These are phyloP conservation scores for Mionectes olivaceus DNA, from an alignment of 2,797 vertebrate species.

Conservation along the genomic window DNA sequence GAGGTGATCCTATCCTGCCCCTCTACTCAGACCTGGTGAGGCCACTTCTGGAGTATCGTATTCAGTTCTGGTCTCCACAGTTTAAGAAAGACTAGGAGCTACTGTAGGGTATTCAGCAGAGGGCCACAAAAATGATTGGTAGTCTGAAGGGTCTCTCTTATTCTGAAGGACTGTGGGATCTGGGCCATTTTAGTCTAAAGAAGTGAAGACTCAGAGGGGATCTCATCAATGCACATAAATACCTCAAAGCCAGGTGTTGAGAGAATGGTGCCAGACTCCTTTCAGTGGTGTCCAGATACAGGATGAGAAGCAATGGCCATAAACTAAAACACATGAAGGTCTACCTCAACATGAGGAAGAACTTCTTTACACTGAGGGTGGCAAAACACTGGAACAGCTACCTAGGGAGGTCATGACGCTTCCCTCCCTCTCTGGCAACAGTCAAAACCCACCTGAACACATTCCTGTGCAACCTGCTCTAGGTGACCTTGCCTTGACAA, in stretches of 20 bases:
- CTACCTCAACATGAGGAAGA: neutral
- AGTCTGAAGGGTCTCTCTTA: neutral
- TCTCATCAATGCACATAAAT: neutral
- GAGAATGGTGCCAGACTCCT: neutral
- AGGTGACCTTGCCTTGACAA: neutral
- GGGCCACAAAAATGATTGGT: neutral
- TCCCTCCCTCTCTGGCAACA: neutral
- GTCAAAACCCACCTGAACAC: neutral
- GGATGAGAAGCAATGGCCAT: neutral
- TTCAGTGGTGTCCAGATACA: neutral
- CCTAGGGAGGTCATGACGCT: fast-evolving
- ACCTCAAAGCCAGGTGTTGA: neutral
- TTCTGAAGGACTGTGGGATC: neutral
- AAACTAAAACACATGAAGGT: neutral
- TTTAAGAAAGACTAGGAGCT: neutral
- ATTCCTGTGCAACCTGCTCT: neutral
- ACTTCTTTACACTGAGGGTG: neutral
- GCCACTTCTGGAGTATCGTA: neutral
- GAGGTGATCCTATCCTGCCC: neutral
- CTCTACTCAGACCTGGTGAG: neutral
- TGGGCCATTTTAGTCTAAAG: neutral
- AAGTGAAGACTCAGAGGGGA: neutral
- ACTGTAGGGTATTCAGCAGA: neutral
- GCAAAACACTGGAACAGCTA: neutral
- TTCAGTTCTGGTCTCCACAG: neutral